Evolutionary conservation across 2,113 vertebrate species (phyloP).

Genomic region (Corydoras sp.): DNA sequence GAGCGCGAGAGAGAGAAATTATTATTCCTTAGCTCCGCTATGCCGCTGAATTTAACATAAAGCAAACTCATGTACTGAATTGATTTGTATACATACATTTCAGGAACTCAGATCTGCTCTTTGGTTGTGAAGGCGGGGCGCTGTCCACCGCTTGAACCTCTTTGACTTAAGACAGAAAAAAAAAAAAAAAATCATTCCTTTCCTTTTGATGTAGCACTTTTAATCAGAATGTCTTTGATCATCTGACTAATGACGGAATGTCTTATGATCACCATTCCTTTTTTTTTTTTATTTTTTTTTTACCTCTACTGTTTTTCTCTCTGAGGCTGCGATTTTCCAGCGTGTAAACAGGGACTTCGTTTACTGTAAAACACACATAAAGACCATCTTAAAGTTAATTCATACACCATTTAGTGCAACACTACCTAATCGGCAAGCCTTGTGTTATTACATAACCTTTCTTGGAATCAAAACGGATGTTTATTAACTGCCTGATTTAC

Average conservation of each 20-base stretch:
- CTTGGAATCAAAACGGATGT: constrained; percentile 6
- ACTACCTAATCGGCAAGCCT: constrained; percentile 15
- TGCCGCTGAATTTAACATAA: background rate
- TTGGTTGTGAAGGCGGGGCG: constrained; percentile 57
- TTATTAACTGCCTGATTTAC: constrained; percentile 4
- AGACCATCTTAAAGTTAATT: background rate
- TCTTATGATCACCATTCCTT: background rate
- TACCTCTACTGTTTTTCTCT: constrained; percentile 67
- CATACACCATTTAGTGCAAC: background rate
- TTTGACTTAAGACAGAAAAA: constrained; percentile 53
- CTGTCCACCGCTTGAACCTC: constrained; percentile 60
- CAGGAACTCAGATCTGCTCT: constrained; percentile 63
- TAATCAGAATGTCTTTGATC: constrained; percentile 3
- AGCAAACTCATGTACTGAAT: background rate
- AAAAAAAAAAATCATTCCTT: constrained; percentile 3
- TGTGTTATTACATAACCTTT: constrained; percentile 22
- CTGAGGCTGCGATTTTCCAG: constrained; percentile 59
- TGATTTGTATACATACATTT: constrained; percentile 59
- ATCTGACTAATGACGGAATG: too few relatives aligned
- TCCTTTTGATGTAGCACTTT: background rate
- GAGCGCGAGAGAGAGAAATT: too few relatives aligned
- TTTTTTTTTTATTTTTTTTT: constrained; percentile 19
- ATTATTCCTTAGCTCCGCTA: too few relatives aligned
- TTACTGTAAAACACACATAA: constrained; percentile 55
- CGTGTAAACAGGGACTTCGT: constrained; percentile 69